Evolutionary conservation across 2,888 invertebrate species (phyloP).

Genomic region (Synanthedon formicaeformis): DNA sequence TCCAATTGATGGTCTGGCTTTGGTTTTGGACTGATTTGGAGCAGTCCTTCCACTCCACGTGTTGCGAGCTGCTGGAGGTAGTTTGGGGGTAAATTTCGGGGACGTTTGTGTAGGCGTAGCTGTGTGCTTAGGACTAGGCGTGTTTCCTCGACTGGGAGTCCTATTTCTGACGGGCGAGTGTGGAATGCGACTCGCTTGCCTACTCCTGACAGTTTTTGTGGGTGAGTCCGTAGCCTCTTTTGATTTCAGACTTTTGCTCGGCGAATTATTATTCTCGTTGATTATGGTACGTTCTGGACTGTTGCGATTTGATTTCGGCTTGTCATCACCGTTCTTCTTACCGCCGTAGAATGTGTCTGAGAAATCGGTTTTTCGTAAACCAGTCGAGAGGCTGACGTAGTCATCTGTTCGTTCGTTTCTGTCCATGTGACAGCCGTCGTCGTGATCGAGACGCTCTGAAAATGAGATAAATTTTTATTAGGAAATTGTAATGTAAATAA

Average conservation of each 20-base stretch:
- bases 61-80: conserved; percentile 69
- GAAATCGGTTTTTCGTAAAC: conserved; percentile 78
- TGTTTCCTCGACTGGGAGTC: conserved; percentile 46
- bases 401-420: conserved; percentile 56
- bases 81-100: conserved; percentile 45
- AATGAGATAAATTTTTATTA: conserved; percentile 8
- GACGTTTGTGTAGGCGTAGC: conserved; percentile 48
- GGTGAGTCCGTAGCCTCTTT: conserved; percentile 49
- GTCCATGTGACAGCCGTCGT: conserved; percentile 55
- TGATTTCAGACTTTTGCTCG: conserved; percentile 49
- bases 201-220: conserved; percentile 43
- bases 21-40: conserved; percentile 45
- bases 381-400: conserved; percentile 76
- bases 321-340: conserved; percentile 53
- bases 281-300: conserved; percentile 56
- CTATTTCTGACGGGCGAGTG: conserved; percentile 54
- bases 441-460: conserved; percentile 76
- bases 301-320: conserved; percentile 48
- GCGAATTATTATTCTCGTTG: conserved; percentile 50
- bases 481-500: background rate
- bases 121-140: conserved; percentile 58
- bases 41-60: conserved; percentile 80
- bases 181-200: conserved; percentile 58
- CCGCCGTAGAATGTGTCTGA: conserved; percentile 72
- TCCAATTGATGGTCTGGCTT: conserved; percentile 48